Base-by-base conservation (phyloP, 2,888 invertebrate species). In the Ophion ventricosus region DNA sequence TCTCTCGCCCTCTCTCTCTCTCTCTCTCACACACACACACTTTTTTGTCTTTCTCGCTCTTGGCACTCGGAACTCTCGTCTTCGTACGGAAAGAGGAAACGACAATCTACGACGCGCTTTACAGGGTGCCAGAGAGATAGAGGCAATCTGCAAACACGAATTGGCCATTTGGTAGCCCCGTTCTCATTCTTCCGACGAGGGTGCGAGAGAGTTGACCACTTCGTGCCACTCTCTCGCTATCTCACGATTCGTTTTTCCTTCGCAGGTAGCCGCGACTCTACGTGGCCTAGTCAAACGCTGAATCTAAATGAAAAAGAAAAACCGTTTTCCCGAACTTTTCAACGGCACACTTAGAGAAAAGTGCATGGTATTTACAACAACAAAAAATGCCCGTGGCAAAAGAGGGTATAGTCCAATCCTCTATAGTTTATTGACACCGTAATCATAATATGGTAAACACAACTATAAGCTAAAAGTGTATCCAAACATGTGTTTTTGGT, bases 81-180 rank as follows among this genome's bases (percentile, higher is more conserved):
- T 84, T 80, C 59, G 66, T 86, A 82, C 88, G 89, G 90, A 90
- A 91, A 92, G 90, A 91, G 92, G 92, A 92, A 93, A 92, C 90
- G 90, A 89, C 90, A 91, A 91, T 91, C 90, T 90, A 86, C 85
- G 54, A 64, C 73, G 66, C 77, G 26, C 29, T 85, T 76, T 89
- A 90, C 92, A 90, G 92, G 90, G 90, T 89, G 90, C 91, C 90
- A 89, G 49, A 10, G 25, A 92, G 93, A 92, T 93, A 93, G 90
- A 91, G 89, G 90, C 92, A 93, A 93, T 92, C 93, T 91, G 90
- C 91, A 91, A 93, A 93, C 93, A 93, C 91, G 93, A 90, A 90
- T 93, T 92, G 92, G 92, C 92, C 93, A 93, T 93, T 93, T 93
- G 91, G 92, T 89, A 90, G 90, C 88, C 87, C 87, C 89, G 88